Evolutionary conservation across 2,113 vertebrate genomes (phyloP).

Genomic region (Psilopsiagon aurifrons): DNA sequence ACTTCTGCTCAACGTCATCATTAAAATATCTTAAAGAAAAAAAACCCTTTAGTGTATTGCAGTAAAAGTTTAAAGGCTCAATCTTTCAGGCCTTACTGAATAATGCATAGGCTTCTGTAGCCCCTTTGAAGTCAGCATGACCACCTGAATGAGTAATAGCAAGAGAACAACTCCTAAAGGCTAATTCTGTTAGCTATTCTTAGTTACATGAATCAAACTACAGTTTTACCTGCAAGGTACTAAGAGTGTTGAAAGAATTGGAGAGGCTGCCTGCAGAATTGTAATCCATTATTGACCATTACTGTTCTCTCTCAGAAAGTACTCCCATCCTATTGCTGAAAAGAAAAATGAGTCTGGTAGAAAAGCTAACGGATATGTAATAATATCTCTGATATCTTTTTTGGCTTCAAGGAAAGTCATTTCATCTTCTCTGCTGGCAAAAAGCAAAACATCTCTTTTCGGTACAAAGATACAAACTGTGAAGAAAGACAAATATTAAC

Average conservation of each 20-base stretch:
- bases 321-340: conserved; percentile 10
- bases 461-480: conserved; percentile 32
- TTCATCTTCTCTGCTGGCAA: conserved; percentile 50
- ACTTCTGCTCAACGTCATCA: not conserved
- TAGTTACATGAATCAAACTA: conserved; percentile 2
- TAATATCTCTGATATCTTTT: conserved; percentile 62
- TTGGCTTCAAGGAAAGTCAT: conserved; percentile 59
- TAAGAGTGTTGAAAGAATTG: not conserved
- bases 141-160: conserved; percentile 5
- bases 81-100: not conserved
- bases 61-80: conserved; percentile 9
- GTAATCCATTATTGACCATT: conserved; percentile 10
- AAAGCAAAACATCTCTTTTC: conserved; percentile 19
- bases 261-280: not conserved
- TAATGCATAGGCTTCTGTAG: not conserved
- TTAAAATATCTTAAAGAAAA: not conserved
- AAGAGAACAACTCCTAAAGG: not conserved
- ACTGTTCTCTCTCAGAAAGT: conserved; percentile 39
- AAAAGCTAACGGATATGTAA: conserved; percentile 17
- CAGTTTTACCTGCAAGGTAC: not conserved
- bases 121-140: conserved; percentile 18
- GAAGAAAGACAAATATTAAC: conserved; percentile 36
- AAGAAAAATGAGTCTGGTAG: conserved; percentile 55
- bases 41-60: not conserved
- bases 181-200: not conserved